A percentile compares a stretch with the other conserved stretches of the same genome.
These are phyloP conservation scores for Oikopleura dioica DNA, from an alignment of 23 tunicate genomes.

Conservation along the genomic window DNA sequence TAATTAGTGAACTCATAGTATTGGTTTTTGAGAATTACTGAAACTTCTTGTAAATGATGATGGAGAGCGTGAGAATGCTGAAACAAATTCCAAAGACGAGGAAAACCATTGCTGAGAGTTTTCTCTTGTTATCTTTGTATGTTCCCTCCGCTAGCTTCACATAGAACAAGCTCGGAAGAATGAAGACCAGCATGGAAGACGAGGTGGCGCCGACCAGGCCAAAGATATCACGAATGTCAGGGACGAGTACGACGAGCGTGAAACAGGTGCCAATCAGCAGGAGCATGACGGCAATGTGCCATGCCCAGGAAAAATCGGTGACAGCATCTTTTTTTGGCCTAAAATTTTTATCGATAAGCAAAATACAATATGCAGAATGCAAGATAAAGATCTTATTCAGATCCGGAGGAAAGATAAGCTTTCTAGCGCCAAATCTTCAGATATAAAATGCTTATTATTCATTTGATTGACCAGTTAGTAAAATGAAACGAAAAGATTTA, in stretches of 20 bases:
- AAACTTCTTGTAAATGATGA: conserved; percentile 22
- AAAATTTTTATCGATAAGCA: no score
- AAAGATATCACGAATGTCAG: conserved; percentile 74
- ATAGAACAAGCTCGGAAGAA: conserved; percentile 63
- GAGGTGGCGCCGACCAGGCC: conserved; percentile 96
- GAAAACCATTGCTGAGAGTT: conserved; percentile 31
- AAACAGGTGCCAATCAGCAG: conserved; percentile 41
- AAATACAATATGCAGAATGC: no score
- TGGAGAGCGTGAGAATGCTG: conserved; percentile 46
- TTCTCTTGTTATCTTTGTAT: conserved; percentile 23
- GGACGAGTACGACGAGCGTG: conserved; percentile 68
- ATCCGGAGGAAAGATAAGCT: no score
- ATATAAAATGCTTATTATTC: no score
- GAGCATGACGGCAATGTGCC: conserved; percentile 77
- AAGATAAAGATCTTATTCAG: no score
- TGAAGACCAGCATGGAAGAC: conserved; percentile 80
- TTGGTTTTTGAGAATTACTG: no score
- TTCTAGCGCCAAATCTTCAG: no score
- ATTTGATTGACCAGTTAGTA: no score
- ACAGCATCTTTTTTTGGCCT: no score
- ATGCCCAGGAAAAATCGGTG: conserved; percentile 43
- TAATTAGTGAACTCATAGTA: no score
- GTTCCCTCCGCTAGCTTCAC: conserved; percentile 41
- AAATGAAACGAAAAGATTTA: no score
- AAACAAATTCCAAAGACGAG: conserved; percentile 28